phyloP scores from a whole-genome alignment of 2,888 invertebrate genomes.

The Eupithecia dodoneata region DNA sequence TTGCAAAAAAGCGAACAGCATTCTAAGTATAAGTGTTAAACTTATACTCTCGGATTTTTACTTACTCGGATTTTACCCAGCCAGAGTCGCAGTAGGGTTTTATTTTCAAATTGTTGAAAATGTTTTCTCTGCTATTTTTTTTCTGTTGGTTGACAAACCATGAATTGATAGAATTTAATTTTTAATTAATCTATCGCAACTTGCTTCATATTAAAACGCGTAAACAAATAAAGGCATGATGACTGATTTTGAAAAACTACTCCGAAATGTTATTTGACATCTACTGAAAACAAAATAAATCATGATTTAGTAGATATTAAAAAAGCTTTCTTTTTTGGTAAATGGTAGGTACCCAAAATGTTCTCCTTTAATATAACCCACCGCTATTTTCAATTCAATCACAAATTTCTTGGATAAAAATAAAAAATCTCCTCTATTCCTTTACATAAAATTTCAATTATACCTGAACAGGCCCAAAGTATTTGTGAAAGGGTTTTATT shows the following conservation, averaged over 20 bases:
- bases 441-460: constrained; percentile 26
- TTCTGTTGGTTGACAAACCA: no score
- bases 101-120: no score
- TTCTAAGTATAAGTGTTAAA: background rate
- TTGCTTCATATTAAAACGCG: no score
- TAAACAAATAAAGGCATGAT: no score
- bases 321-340: background rate
- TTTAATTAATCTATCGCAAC: no score
- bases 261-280: no score
- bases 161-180: no score
- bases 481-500: constrained; percentile 26
- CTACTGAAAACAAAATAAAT: no score
- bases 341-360: background rate
- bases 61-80: background rate
- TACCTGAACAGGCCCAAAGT: constrained; percentile 16
- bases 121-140: no score
- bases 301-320: background rate
- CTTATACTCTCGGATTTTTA: no score
- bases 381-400: background rate
- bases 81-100: background rate
- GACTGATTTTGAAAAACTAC: no score
- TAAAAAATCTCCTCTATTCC: background rate
- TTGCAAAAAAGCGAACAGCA: background rate
- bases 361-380: background rate
- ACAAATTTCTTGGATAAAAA: constrained; percentile 3